Conservation (phyloP, 2,113 vertebrate species). For the Rhynchomys soricoides region DNA sequence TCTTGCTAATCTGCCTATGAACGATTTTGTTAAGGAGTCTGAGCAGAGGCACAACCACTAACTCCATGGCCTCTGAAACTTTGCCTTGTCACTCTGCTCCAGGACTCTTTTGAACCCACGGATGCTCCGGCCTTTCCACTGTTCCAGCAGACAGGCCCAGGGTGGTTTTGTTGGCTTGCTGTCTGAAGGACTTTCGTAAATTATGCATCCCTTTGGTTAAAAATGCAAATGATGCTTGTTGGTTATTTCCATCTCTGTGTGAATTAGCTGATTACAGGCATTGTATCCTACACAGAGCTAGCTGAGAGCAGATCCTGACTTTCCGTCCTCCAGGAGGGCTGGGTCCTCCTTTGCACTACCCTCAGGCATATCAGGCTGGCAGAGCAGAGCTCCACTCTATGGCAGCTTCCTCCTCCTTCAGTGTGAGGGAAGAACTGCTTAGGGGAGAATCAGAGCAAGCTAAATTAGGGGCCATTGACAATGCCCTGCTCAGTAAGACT, state of each 20-base stretch:
- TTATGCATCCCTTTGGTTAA: conserved; percentile 40
- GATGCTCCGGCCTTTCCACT: background rate
- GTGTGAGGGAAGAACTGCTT: background rate
- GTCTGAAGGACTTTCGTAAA: conserved; percentile 9
- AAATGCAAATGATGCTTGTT: conserved; percentile 55
- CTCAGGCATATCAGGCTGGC: accelerated
- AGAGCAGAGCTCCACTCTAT: background rate
- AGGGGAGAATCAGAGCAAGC: conserved; percentile 23
- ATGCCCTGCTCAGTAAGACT: background rate
- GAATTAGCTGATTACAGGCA: conserved; percentile 2
- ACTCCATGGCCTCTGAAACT: background rate
- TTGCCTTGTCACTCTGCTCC: background rate
- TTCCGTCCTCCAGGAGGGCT: background rate
- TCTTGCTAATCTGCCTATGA: background rate
- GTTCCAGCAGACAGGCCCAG: background rate
- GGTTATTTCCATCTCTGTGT: background rate
- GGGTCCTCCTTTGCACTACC: background rate
- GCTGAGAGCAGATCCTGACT: background rate
- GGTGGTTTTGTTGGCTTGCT: background rate
- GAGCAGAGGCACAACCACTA: background rate
- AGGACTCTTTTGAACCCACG: background rate
- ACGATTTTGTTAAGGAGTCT: background rate
- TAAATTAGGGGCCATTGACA: background rate
- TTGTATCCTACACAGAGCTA: background rate
- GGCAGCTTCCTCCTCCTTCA: background rate